Conservation (phyloP, 1,140 invertebrate genomes). For the Nasonia vitripennis region DNA sequence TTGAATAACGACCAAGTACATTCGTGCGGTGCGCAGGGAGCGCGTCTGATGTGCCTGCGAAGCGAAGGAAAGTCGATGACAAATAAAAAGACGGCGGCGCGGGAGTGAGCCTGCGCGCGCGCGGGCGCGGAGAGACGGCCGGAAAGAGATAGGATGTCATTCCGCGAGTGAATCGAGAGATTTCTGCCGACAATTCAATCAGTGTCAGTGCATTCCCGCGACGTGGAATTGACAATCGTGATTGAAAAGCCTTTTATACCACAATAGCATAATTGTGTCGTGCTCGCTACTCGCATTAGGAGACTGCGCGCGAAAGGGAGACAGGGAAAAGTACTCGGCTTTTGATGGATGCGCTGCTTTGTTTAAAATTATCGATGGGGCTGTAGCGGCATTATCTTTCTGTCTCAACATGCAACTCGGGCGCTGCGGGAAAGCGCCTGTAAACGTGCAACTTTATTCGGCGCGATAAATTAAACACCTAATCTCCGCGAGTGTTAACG, state of each 20-base stretch:
- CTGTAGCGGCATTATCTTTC: no score
- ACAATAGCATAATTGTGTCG: conserved; percentile 19
- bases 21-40: background rate
- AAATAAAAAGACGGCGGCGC: conserved; percentile 7
- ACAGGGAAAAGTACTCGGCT: background rate
- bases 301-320: background rate
- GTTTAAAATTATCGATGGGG: no score
- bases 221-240: conserved; percentile 21
- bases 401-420: no score
- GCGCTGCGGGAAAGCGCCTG: no score
- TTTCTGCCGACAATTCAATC: conserved; percentile 53
- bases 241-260: conserved; percentile 30
- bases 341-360: background rate
- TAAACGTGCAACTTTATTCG: background rate
- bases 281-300: background rate
- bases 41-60: background rate
- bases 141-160: conserved; percentile 18
- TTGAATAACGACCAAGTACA: conserved; percentile 13
- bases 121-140: background rate
- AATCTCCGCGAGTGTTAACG: background rate
- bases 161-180: conserved; percentile 14
- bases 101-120: background rate
- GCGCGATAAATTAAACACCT: conserved; percentile 13
- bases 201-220: conserved; percentile 31
- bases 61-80: conserved; percentile 19